Evolutionary conservation across 2,888 invertebrate genomes (phyloP).

Genomic region (Drosophila meridiana): DNA sequence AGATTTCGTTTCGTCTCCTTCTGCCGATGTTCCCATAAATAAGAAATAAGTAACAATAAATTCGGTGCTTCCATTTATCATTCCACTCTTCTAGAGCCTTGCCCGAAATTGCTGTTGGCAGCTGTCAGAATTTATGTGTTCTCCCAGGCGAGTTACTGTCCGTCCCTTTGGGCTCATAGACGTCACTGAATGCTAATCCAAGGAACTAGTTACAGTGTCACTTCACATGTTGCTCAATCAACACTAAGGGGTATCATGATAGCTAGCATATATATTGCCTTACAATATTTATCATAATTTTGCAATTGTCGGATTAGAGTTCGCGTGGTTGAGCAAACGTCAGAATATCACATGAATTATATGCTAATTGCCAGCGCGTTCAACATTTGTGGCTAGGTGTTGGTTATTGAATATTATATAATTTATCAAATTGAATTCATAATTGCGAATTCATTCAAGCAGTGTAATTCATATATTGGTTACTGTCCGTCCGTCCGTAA

Average conservation of each 20-base stretch:
- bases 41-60: conserved; percentile 39
- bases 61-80: conserved; percentile 14
- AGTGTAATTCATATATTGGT: background rate
- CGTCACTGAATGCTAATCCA: background rate
- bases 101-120: conserved; percentile 61
- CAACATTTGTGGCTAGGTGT: background rate
- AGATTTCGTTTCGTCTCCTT: conserved; percentile 11
- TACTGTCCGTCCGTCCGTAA: no score
- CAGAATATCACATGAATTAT: background rate
- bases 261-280: background rate
- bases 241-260: background rate
- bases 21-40: conserved; percentile 14
- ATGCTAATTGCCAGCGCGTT: background rate
- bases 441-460: background rate
- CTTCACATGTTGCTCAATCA: background rate
- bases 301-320: background rate
- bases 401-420: background rate
- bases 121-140: conserved; percentile 45
- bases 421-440: background rate
- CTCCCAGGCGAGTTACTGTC: conserved; percentile 32
- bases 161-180: background rate
- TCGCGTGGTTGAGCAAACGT: conserved; percentile 2
- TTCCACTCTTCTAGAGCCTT: background rate
- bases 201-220: background rate
- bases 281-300: conserved; percentile 9